Evolutionary conservation across 1,140 invertebrate species (phyloP).

Genomic region (Dendrolimus punctatus): DNA sequence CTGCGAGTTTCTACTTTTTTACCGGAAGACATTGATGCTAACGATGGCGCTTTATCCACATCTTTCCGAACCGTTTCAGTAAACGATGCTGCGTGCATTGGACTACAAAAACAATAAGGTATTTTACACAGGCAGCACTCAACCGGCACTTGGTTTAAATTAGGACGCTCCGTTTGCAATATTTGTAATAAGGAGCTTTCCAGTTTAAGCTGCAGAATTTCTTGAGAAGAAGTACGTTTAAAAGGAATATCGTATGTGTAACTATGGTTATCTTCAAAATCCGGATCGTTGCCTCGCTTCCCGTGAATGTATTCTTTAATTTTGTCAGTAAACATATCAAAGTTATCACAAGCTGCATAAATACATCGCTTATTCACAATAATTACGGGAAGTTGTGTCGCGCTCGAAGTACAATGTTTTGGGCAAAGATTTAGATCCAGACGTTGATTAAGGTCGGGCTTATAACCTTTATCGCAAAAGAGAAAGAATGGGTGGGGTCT

Average conservation of each 20-base stretch:
- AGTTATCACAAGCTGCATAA: slow-evolving; percentile 51
- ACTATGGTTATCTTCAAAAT: slow-evolving; percentile 40
- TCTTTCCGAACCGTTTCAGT: neutral
- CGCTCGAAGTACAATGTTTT: slow-evolving; percentile 39
- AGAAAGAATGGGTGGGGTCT: slow-evolving; percentile 47
- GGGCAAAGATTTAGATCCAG: slow-evolving; percentile 33
- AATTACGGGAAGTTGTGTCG: slow-evolving; percentile 44
- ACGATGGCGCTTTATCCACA: neutral
- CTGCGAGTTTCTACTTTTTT: slow-evolving; percentile 24
- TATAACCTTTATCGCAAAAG: slow-evolving; percentile 45
- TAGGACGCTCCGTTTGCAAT: slow-evolving; percentile 43
- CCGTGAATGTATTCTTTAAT: slow-evolving; percentile 34
- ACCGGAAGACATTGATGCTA: slow-evolving; percentile 11
- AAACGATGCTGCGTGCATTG: slow-evolving; percentile 12
- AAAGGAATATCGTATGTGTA: slow-evolving; percentile 40
- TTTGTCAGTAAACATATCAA: slow-evolving; percentile 40
- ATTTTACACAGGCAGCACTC: slow-evolving; percentile 34
- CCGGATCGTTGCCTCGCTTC: slow-evolving; percentile 24
- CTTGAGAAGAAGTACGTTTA: slow-evolving; percentile 27
- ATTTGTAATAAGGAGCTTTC: slow-evolving; percentile 54
- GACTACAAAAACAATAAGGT: slow-evolving; percentile 39
- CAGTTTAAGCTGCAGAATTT: slow-evolving; percentile 33
- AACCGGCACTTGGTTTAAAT: slow-evolving; percentile 23
- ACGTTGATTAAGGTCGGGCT: slow-evolving; percentile 24
- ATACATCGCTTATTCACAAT: slow-evolving; percentile 49